Evolutionary conservation across 2,888 invertebrate species (phyloP).

Genomic region (Anticlea derivata): DNA sequence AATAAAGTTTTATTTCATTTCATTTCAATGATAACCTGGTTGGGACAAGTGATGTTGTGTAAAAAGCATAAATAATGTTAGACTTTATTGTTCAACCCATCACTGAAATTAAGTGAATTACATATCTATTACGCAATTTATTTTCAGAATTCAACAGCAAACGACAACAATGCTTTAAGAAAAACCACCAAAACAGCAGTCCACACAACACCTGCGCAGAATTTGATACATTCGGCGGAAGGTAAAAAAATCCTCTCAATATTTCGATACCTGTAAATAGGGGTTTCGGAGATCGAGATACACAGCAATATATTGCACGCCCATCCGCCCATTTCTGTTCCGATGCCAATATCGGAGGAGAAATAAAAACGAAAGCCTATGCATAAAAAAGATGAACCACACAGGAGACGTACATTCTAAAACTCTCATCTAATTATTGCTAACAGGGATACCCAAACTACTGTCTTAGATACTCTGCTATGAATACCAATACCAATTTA

Average conservation of each 20-base stretch:
- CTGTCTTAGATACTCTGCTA: too few relatives aligned
- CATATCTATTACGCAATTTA: too few relatives aligned
- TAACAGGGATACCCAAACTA: too few relatives aligned
- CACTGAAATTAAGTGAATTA: too few relatives aligned
- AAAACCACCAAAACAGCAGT: slow-evolving; percentile 24
- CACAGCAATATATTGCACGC: slow-evolving; percentile 58
- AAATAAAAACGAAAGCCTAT: slow-evolving; percentile 8
- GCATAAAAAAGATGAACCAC: background rate
- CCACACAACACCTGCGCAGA: slow-evolving; percentile 28
- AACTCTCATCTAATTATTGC: too few relatives aligned
- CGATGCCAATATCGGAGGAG: slow-evolving; percentile 22
- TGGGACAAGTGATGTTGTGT: too few relatives aligned
- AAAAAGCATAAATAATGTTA: too few relatives aligned
- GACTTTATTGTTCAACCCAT: too few relatives aligned
- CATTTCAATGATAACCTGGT: too few relatives aligned
- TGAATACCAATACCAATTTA: too few relatives aligned
- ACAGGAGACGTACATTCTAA: background rate
- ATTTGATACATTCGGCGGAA: slow-evolving; percentile 48
- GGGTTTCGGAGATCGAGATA: slow-evolving; percentile 65
- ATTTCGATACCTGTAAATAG: slow-evolving; percentile 70
- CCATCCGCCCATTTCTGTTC: slow-evolving; percentile 50
- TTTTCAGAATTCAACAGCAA: slow-evolving; percentile 13
- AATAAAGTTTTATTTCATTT: too few relatives aligned
- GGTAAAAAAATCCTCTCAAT: slow-evolving; percentile 57
- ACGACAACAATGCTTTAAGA: slow-evolving; percentile 15